These are phyloP conservation scores for Onychostruthus taczanowskii DNA, from an alignment of 2,113 vertebrate genomes.

Conservation along the genomic window DNA sequence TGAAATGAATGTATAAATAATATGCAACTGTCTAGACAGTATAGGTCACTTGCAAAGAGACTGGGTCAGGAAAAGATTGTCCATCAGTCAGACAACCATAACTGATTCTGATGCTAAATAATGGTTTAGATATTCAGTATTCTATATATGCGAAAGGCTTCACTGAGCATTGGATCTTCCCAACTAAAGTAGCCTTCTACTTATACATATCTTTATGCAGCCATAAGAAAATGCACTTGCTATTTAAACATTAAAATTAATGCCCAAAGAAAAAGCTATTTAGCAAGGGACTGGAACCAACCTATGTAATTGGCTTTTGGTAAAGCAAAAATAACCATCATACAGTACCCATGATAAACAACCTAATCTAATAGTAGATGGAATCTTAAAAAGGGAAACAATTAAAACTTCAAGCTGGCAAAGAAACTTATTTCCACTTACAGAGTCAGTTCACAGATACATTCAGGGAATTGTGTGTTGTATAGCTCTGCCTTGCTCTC, in stretches of 20 bases:
- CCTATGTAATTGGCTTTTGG: slow-evolving; percentile 63
- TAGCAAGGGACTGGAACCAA: slow-evolving; percentile 65
- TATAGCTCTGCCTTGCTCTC: background rate
- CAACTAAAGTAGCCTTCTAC: slow-evolving; percentile 82
- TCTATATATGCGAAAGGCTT: slow-evolving; percentile 98
- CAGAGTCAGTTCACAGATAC: background rate
- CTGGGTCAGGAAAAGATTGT: slow-evolving; percentile 95
- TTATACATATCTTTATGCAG: slow-evolving; percentile 85
- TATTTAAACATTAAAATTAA: slow-evolving; percentile 83
- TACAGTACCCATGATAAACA: background rate
- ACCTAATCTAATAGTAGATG: background rate
- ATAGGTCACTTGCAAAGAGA: slow-evolving; percentile 95
- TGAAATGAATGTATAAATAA: slow-evolving; percentile 93
- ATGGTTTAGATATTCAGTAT: slow-evolving; percentile 94
- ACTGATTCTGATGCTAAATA: slow-evolving; percentile 99
- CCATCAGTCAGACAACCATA: slow-evolving; percentile 99
- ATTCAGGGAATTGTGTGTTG: background rate
- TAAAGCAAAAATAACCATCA: slow-evolving; percentile 66
- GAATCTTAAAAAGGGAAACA: slow-evolving; percentile 57
- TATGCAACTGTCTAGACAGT: slow-evolving; percentile 94
- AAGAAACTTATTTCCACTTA: slow-evolving; percentile 18
- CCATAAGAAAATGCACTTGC: slow-evolving; percentile 75
- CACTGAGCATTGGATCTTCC: slow-evolving; percentile 90
- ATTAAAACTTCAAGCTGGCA: slow-evolving; percentile 26
- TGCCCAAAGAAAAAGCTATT: slow-evolving; percentile 64